Evolutionary conservation across 2,888 invertebrate species (phyloP).

Genomic region (Caenorhabditis doughertyi): DNA sequence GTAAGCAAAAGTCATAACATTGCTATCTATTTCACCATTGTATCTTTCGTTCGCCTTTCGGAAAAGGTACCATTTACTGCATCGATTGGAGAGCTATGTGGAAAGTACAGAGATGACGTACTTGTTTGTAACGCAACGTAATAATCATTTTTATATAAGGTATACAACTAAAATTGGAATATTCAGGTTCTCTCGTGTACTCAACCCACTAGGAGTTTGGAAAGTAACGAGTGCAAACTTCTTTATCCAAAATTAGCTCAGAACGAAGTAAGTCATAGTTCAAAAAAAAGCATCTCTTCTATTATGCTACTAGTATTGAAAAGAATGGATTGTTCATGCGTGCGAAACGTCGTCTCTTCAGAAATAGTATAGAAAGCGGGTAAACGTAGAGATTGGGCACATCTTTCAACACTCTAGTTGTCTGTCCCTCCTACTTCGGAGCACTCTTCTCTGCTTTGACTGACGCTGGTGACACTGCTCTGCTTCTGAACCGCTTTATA

Average conservation of each 20-base stretch:
- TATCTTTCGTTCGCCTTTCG: conserved; percentile 64
- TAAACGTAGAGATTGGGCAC: conserved; percentile 48
- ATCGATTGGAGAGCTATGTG: conserved; percentile 43
- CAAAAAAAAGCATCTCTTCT: background rate
- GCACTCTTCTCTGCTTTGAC: conserved; percentile 41
- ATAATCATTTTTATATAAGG: conserved; percentile 6
- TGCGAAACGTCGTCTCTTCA: conserved; percentile 47
- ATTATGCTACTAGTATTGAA: conserved; percentile 41
- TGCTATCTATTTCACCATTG: conserved; percentile 70
- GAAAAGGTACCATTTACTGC: conserved; percentile 61
- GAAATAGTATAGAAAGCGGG: conserved; percentile 41
- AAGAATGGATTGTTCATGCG: conserved; percentile 52
- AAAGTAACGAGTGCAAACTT: conserved; percentile 70
- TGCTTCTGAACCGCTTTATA: conserved; percentile 46
- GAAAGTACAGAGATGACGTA: conserved; percentile 64
- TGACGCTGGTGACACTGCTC: conserved; percentile 48
- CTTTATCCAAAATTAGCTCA: conserved; percentile 29
- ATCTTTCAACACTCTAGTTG: conserved; percentile 57
- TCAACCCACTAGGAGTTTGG: conserved; percentile 74
- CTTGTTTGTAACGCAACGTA: conserved; percentile 69
- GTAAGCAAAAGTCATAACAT: conserved; percentile 66
- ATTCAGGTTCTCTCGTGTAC: conserved; percentile 71
- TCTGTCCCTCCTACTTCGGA: conserved; percentile 32
- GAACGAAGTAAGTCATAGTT: conserved; percentile 10
- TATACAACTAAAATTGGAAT: background rate